Evolutionary conservation across 2,888 invertebrate species (phyloP), one percentile per base, ranked within the genome.

Genomic region (Esperia sulphurella): DNA sequence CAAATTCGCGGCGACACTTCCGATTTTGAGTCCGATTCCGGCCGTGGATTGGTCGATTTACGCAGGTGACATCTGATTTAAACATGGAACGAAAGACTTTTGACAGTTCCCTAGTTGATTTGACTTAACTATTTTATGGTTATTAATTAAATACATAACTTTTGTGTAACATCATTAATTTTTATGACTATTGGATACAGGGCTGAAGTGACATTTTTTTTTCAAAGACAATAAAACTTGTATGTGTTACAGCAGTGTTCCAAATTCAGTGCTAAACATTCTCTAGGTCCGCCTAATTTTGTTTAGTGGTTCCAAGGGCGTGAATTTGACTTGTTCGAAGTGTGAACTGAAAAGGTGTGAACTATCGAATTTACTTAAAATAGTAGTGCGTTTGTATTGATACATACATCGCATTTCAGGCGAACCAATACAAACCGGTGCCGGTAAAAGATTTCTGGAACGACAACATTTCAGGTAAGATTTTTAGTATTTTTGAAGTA

Each of bases 291-390:
- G 56, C 58, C 65, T 78, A 71, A 76, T 82, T 79, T 75, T 68
- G 68, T 78, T 79, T 71, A 76, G 83, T 83, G 79, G 71, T 71
- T 75, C 74, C 83, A 84, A 86, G 83, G 84, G 82, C 81, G 77
- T 78, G 72, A 73, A 78, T 78, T 83, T 79, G 80, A 83, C 83
- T 83, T 58, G 71, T 74, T 68, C 61, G 46, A 71, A 70, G 83
- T 84, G 86, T 80, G 81, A 83, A 84, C 85, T 80, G 63, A 69
- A 61, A 65, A 77, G 71, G 74, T 81, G 83, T 78, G 70, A 75
- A 78, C 68, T 65, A 51, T 61, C 63, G 57, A 68, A 65, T 65
- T 68, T 61, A 56, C 61, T 68, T 59, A 58, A 62, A 65, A 61
- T 63, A 55, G 71, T 64, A 56, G 71, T 67, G 68, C 59, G 63